phyloP scores from a whole-genome alignment of 2,113 vertebrate species.

The Atractosteus spatula region DNA sequence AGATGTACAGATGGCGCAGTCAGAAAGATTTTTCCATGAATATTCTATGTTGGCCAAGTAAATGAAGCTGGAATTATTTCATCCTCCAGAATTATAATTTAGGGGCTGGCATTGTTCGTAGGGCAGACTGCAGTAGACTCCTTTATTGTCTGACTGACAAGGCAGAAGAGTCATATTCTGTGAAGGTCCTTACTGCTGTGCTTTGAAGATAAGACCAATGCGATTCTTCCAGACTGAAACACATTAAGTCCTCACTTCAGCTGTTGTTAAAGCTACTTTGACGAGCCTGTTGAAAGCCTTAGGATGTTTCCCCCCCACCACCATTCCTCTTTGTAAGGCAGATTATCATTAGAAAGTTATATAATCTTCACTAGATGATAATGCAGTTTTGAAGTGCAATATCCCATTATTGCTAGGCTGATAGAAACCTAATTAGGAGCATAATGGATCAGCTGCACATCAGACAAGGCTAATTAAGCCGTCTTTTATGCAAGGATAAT shows the following conservation, averaged over 20 bases:
- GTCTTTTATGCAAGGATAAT: conserved; percentile 49
- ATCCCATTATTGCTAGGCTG: conserved; percentile 57
- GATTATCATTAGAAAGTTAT: conserved; percentile 56
- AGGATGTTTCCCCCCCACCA: conserved; percentile 24
- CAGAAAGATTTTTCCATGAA: neutral
- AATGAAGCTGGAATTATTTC: neutral
- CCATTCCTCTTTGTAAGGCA: conserved; percentile 37
- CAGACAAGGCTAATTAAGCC: conserved; percentile 64
- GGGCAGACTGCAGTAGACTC: neutral
- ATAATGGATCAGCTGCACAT: conserved; percentile 60
- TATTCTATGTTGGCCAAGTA: neutral
- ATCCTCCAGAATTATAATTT: neutral
- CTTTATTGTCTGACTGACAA: conserved; percentile 13
- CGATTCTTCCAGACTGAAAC: conserved; percentile 36
- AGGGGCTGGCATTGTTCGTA: neutral
- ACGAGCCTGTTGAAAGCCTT: conserved; percentile 32
- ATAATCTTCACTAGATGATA: conserved; percentile 45
- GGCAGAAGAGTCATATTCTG: neutral
- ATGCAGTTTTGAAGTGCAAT: conserved; percentile 51
- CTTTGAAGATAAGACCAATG: conserved; percentile 21
- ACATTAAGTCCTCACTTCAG: conserved; percentile 29
- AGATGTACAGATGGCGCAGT: neutral
- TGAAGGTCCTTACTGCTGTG: conserved; percentile 13
- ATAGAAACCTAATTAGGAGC: conserved; percentile 64
- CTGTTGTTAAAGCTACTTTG: conserved; percentile 44